These are phyloP conservation scores for Caradrina kadenii DNA, from an alignment of 2,888 invertebrate genomes.

Conservation along the genomic window DNA sequence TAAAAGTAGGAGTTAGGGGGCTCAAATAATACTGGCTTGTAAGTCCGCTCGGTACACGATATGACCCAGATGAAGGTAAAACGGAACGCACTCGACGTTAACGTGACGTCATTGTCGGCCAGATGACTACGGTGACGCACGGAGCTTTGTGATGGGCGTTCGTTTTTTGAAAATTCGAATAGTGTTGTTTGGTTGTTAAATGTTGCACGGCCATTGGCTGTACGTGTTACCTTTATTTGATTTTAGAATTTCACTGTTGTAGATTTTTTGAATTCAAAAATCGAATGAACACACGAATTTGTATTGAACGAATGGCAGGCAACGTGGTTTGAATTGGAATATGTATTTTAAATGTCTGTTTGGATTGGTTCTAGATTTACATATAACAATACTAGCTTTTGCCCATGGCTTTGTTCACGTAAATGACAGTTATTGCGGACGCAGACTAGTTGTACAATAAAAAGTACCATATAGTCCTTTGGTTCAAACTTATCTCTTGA, in stretches of 20 bases:
- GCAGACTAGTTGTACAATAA: too few relatives aligned
- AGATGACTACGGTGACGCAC: conserved; percentile 64
- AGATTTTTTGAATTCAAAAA: conserved; percentile 24
- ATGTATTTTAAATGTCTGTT: too few relatives aligned
- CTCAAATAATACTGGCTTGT: conserved; percentile 48
- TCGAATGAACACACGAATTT: conserved; percentile 1
- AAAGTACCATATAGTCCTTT: too few relatives aligned
- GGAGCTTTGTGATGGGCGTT: conserved; percentile 44
- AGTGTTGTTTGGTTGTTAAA: conserved; percentile 12
- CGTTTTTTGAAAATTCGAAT: conserved; percentile 49
- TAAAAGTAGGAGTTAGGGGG: conserved; percentile 28
- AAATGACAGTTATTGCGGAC: too few relatives aligned
- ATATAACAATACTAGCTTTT: too few relatives aligned
- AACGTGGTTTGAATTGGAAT: neutral
- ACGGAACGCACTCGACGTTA: conserved; percentile 65
- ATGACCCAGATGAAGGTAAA: conserved; percentile 69
- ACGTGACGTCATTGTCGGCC: conserved; percentile 63
- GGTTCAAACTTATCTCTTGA: too few relatives aligned
- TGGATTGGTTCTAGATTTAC: too few relatives aligned
- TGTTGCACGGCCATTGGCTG: neutral
- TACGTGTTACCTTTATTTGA: conserved; percentile 23
- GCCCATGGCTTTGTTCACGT: too few relatives aligned
- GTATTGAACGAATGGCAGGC: neutral
- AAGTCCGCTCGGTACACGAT: conserved; percentile 44
- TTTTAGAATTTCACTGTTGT: conserved; percentile 31